Evolutionary conservation across 2,113 vertebrate species (phyloP).

Genomic region (cat (Felis catus)): DNA sequence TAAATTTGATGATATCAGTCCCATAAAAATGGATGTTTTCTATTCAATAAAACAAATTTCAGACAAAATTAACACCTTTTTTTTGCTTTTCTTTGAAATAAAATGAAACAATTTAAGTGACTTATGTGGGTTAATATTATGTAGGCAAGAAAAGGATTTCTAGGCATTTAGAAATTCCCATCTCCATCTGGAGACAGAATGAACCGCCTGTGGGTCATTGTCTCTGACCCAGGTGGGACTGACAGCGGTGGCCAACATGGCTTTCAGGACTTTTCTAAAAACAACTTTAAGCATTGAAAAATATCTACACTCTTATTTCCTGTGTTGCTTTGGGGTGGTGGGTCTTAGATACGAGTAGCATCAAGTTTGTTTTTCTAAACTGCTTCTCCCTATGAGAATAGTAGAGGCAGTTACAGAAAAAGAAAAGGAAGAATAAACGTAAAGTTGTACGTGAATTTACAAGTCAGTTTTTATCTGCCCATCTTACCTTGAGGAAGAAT

Average conservation of each 20-base stretch:
- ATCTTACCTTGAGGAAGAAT: background rate
- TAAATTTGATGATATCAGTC: background rate
- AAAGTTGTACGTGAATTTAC: no score
- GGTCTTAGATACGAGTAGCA: background rate
- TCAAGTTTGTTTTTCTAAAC: background rate
- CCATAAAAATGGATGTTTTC: background rate
- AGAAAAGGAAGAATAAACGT: background rate
- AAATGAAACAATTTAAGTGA: background rate
- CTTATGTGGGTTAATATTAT: background rate
- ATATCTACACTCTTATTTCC: background rate
- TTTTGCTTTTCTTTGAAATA: background rate
- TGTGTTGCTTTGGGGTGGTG: background rate
- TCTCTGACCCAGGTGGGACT: background rate
- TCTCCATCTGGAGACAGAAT: background rate
- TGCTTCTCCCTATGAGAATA: background rate
- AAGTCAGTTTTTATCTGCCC: background rate
- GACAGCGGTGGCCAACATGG: accelerated
- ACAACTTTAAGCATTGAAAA: background rate
- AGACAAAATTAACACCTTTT: background rate
- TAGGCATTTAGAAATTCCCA: background rate
- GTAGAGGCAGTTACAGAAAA: background rate
- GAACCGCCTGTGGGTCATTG: accelerated
- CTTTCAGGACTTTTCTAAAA: background rate
- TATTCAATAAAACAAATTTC: background rate
- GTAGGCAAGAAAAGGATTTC: background rate